Evolutionary conservation across 1,140 invertebrate species (phyloP), one percentile per base, ranked within the genome.

Genomic region (Pissodes strobi): DNA sequence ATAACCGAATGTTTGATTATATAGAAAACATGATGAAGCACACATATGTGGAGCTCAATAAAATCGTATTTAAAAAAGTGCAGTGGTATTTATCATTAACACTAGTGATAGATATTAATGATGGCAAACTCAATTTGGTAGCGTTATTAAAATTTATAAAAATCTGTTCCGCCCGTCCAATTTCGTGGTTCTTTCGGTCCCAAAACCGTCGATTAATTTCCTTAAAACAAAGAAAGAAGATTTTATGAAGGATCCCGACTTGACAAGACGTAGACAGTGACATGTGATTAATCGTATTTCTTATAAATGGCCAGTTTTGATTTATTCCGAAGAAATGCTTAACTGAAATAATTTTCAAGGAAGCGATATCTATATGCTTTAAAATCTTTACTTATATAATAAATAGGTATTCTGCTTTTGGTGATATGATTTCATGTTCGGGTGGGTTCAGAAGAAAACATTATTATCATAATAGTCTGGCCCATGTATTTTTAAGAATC

Each of bases 121-220:
- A 38, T 21, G 52, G 55, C 38, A 61, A 51, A 61, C 58, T 49
- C 58, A 61, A 61, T 61, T 61, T 61, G 58, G 58, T 61, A 45
- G 58, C 58, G 58, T 61, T 49, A 61, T 61, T 61, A 61, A 61
- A 52, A 61, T 49, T 61, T 61, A 61, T 61, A 61, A 61, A n/a
- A 61, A 61, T 61, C 58, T 61, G 58, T 61, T 61, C 23, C 58
- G 58, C 46, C 58, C 58, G 58, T 61, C 48, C 58, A 41, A 52
- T 51, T 51, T 49, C 25, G 58, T 51, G 15, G 58, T 49, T 49
- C 27, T 39, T 52, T 49, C 25, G 58, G 25, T 18, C 58, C 45
- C 25, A 52, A 61, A 61, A 61, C 39, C 58, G 43, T 61, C 58
- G 48, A 61, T 61, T 61, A 61, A 61, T 61, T 61, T 61, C 58